Base-by-base conservation (phyloP, 2,113 vertebrate genomes). In the Centropus unirufus region DNA sequence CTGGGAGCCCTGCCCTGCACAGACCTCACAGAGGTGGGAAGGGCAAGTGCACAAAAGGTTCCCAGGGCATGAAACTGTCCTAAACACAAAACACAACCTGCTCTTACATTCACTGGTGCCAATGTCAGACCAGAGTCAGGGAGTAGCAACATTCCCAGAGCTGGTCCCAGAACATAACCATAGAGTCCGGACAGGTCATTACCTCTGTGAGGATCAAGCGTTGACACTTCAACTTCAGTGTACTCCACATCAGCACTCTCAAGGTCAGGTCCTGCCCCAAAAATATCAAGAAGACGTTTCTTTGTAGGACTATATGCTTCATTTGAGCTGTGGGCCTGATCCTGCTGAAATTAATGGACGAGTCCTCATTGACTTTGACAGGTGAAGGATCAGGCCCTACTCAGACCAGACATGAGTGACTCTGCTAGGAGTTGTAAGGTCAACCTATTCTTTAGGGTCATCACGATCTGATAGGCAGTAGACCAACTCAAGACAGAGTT, bases 171-270 rank as follows among this genome's bases (percentile, higher is more conserved):
- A 36, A 64, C 27, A 46, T 32, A 63, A 49, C 22, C 44, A 13
- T 32, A 77, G 13, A 29, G 34, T 59, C 40, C n/a, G 86, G 32
- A 52, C 2, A 83, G 42, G 36, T 85, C 7, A 69, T 97, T 98
- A 98, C 98, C 98, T 98, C 94, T 96, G 80, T 96, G 94, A 93
- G 96, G 93, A 70, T 97, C 97, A 36, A 93, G 81, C 21, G 95
- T 69, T 66, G 96, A 93, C 30, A 98, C 96, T 87, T 98, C 95
- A 49, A 98, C 98, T 97, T 98, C 98, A 51, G 98, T 98, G 95
- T 98, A 98, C 84, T 98, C 98, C 96, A 98, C 98, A 5, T 98
- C 97, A 87, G 79, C 76, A 91, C 72, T 97, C 94, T 96, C 94
- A 89, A 95, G 90, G 87, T 97, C 97, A 93, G 97, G 86, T 90